Conservation (phyloP, 2,113 vertebrate species). For the Hyperopisus bebe region DNA sequence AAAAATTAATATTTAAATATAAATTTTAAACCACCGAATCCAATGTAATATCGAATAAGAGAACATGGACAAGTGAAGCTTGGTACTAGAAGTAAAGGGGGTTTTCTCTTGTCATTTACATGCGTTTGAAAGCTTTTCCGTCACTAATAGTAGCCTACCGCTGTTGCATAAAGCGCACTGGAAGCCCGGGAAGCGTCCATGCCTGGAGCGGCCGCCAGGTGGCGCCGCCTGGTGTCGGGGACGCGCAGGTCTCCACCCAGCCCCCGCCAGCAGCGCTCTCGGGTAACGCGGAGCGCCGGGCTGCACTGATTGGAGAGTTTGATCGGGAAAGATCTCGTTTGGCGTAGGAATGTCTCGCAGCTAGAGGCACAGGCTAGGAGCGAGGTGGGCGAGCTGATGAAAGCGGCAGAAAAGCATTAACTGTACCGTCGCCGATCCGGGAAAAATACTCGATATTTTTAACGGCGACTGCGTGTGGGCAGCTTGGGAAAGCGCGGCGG, state of each 20-base stretch:
- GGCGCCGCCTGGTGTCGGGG: neutral
- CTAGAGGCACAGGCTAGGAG: neutral
- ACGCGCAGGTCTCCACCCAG: neutral
- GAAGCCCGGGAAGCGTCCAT: neutral
- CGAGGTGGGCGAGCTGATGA: neutral
- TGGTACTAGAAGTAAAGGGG: neutral
- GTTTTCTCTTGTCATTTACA: neutral
- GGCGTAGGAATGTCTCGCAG: neutral
- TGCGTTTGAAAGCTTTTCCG: neutral
- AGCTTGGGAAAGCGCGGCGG: neutral
- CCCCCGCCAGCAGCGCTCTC: neutral
- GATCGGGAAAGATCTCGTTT: neutral
- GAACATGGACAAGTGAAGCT: neutral
- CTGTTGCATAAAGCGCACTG: neutral
- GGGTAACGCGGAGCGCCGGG: neutral
- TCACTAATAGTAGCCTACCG: neutral
- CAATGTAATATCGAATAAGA: neutral
- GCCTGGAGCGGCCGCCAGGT: neutral
- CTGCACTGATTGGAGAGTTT: constrained; percentile 17
- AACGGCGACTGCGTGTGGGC: neutral
- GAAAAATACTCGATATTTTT: neutral
- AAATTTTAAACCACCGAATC: neutral
- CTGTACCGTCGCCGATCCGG: neutral
- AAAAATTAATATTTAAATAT: neutral
- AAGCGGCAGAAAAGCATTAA: neutral